Evolutionary conservation across 2,797 vertebrate species (phyloP), one percentile per base, ranked within the genome.

Genomic region (Myotis myotis): DNA sequence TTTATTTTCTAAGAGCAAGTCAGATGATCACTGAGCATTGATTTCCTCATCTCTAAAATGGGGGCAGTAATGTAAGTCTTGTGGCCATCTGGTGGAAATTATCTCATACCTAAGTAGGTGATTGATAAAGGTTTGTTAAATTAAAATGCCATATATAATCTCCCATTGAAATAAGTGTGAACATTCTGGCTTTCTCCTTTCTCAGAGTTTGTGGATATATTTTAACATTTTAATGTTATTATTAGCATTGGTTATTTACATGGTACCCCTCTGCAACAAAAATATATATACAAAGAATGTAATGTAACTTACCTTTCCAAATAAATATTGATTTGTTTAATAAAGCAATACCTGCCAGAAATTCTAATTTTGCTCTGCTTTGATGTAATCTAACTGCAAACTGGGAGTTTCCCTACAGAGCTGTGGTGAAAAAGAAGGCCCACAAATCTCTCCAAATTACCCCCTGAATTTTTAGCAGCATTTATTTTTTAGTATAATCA

Each of bases 291-390:
- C 88, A 78, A 44, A 83, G 87, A 91, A 41, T 72, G 19, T 95
- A 71, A 93, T 84, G 1, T 78, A 88, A 92, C 55, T 74, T 94
- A 75, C 30, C 30, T 95, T 96, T 96, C 36, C 85, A 85, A 90
- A 75, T 89, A 84, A 93, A 93, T 95, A 79, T 87, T 95, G 90
- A 96, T 96, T 81, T 95, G 55, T 85, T 93, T 95, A 95, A 96
- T 92, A 96, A 95, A 91, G 71, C 60, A 88, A 30, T 78, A 82
- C 33, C 62, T 89, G n/a, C n/a, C 70, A 95, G 75, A 87, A 91
- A 92, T 47, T 87, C 76, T 11, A 82, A 23, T 85, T 92, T 95
- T 93, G 44, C 25, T 93, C 55, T 89, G 25, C 79, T 92, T 89
- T 91, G 74, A 28, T 87, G 49, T 81, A 89, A 66, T 72, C 47